A percentile compares a stretch with the other conserved stretches of the same genome.
phyloP scores from a whole-genome alignment of 2,797 vertebrate species.

The Vireo griseus region DNA sequence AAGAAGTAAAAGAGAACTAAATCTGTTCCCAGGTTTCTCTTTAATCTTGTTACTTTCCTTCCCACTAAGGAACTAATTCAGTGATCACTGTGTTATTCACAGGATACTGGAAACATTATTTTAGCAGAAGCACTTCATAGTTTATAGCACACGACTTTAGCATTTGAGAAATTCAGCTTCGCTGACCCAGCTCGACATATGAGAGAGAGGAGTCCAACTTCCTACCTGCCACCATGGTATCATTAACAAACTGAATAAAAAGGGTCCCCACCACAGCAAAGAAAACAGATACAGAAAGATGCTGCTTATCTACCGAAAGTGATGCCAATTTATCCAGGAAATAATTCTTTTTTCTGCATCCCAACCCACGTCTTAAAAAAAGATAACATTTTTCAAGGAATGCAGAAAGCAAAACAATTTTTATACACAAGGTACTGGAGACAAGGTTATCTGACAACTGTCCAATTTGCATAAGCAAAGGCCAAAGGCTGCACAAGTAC shows the following conservation, averaged over 20 bases:
- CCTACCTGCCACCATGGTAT: slow-evolving; percentile 35
- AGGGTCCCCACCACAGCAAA: slow-evolving; percentile 17
- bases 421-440: not conserved
- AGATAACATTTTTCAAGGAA: not conserved
- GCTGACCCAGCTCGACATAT: slow-evolving; percentile 12
- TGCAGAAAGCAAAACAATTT: not conserved
- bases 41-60: slow-evolving; percentile 36
- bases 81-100: not conserved
- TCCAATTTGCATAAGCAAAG: slow-evolving; percentile 1
- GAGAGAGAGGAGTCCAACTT: slow-evolving; percentile 62
- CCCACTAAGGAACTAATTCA: slow-evolving; percentile 28
- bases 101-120: not conserved
- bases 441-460: not conserved
- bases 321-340: not conserved
- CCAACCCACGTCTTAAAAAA: not conserved
- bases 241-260: slow-evolving; percentile 57
- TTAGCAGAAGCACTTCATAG: not conserved
- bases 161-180: slow-evolving; percentile 60
- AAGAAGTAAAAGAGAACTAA: slow-evolving; percentile 27
- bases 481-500: not conserved
- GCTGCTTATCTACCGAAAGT: not conserved
- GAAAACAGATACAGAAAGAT: slow-evolving; percentile 14
- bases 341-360: not conserved
- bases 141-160: not conserved
- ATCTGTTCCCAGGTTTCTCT: slow-evolving; percentile 29